Evolutionary conservation across 2,113 vertebrate genomes (phyloP).

Genomic region (Sciurus niger): DNA sequence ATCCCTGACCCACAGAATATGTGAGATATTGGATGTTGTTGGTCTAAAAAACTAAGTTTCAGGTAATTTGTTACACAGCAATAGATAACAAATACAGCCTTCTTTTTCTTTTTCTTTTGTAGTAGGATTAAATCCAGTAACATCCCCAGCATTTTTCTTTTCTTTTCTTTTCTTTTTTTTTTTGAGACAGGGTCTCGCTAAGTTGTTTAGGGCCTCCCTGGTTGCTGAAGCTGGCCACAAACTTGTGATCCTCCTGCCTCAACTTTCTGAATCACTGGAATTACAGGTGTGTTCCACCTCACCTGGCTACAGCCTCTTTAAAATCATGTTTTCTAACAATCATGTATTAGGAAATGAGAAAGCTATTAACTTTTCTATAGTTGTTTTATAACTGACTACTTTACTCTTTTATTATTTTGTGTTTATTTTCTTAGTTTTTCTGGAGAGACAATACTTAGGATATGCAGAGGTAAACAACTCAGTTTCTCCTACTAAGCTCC

Average conservation of each 20-base stretch:
- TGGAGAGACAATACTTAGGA: not conserved
- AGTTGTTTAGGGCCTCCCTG: not conserved
- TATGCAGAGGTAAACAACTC: not conserved
- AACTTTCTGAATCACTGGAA: not conserved
- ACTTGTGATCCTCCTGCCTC: not conserved
- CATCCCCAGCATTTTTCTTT: not conserved
- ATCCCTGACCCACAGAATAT: not conserved
- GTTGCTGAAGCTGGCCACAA: not conserved
- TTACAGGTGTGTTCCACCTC: not conserved
- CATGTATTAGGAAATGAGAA: not conserved
- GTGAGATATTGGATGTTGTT: not conserved
- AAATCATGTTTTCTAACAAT: conserved; percentile 17
- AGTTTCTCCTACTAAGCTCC: not conserved
- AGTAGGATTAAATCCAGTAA: not conserved
- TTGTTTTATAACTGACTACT: conserved; percentile 28
- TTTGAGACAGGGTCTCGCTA: not conserved
- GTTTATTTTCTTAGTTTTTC: conserved; percentile 45
- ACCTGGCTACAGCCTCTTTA: not conserved
- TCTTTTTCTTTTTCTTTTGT: not conserved
- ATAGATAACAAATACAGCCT: not conserved
- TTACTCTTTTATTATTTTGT: conserved; percentile 51
- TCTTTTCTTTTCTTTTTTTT: not conserved
- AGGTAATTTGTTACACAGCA: not conserved
- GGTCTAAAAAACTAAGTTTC: not conserved
- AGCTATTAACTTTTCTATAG: not conserved